Percentiles rank a stretch among this genome's conserved stretches.
Conservation (phyloP, 2,113 vertebrate species). For the Scartelaos histophorus region DNA sequence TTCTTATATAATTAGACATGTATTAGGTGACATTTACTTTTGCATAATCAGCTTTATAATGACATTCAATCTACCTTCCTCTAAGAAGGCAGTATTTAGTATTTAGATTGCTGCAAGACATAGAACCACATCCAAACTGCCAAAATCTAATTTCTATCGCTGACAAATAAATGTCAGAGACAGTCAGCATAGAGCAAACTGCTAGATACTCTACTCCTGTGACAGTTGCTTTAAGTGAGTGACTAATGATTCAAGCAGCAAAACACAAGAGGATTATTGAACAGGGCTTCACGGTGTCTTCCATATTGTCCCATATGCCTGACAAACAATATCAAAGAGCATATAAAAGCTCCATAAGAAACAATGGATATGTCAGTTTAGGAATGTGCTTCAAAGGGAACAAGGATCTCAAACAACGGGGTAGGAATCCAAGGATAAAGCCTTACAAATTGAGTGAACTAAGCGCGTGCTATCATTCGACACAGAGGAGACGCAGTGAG, state of each 20-base stretch:
- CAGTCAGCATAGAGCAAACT: conserved; percentile 8
- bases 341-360: conserved; percentile 23
- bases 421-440: conserved; percentile 8
- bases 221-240: conserved; percentile 53
- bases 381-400: conserved; percentile 14
- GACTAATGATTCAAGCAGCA: conserved; percentile 47
- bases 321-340: conserved; percentile 15
- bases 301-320: conserved; percentile 39
- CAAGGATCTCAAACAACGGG: conserved; percentile 5
- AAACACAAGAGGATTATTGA: conserved; percentile 52
- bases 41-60: neutral
- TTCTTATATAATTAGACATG: neutral
- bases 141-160: neutral
- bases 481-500: conserved; percentile 10
- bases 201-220: conserved; percentile 4
- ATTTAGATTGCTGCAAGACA: neutral
- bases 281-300: conserved; percentile 30
- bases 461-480: neutral
- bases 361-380: conserved; percentile 29
- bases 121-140: neutral
- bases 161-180: neutral
- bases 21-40: neutral
- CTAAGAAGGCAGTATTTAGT: neutral
- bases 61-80: neutral
- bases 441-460: conserved; percentile 18